These are phyloP conservation scores for Pachyramphus minor DNA, from an alignment of 2,113 vertebrate genomes.

Conservation along the genomic window DNA sequence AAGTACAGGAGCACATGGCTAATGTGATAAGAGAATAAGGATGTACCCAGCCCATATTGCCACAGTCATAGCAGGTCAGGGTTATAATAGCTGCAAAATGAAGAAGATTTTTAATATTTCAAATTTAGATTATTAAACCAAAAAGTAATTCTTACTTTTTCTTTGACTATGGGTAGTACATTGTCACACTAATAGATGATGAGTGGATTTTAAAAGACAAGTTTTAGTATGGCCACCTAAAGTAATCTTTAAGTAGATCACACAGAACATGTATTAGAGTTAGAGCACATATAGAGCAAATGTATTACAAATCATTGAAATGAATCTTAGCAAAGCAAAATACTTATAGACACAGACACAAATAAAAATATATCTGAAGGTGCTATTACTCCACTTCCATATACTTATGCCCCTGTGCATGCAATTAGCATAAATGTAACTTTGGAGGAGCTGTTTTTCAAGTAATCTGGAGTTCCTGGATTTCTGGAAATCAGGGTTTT, in stretches of 20 bases:
- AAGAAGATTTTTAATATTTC: background rate
- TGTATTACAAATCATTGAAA: background rate
- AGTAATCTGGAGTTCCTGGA: background rate
- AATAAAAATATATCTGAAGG: background rate
- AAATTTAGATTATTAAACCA: background rate
- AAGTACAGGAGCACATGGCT: background rate
- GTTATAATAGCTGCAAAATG: background rate
- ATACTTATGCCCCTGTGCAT: background rate
- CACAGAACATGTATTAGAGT: background rate
- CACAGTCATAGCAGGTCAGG: background rate
- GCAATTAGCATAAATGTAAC: background rate
- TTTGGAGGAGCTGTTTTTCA: background rate
- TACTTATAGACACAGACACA: background rate
- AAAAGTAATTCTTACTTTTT: background rate
- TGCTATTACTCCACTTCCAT: background rate
- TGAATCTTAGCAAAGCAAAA: background rate
- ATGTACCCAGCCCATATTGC: background rate
- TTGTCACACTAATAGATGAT: background rate
- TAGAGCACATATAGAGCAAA: background rate
- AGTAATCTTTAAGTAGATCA: background rate
- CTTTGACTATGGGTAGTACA: background rate
- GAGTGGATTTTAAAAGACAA: background rate
- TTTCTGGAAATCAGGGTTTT: conserved; percentile 25
- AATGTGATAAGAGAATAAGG: background rate
- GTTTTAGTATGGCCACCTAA: background rate